Percentiles rank a stretch among this genome's conserved stretches.
phyloP scores from a whole-genome alignment of 2,797 vertebrate genomes.

The Dendrocincla fuliginosa region DNA sequence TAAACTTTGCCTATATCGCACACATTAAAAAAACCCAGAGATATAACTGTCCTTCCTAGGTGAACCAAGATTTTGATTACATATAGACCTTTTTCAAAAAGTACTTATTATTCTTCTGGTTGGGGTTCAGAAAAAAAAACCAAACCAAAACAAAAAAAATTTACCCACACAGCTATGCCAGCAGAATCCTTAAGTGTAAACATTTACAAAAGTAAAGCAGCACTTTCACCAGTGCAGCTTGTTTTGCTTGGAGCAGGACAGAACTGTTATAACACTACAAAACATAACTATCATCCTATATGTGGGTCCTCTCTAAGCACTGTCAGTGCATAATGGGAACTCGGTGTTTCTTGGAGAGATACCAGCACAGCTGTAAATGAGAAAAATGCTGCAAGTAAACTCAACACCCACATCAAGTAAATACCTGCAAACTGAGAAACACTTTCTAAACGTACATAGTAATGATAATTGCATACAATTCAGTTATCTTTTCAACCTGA shows the following conservation, averaged over 20 bases:
- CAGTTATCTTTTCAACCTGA: not conserved
- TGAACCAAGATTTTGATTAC: not conserved
- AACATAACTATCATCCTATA: not conserved
- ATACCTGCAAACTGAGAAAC: not conserved
- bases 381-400: not conserved
- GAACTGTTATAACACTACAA: not conserved
- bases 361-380: not conserved
- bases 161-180: not conserved
- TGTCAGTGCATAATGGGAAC: not conserved
- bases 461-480: not conserved
- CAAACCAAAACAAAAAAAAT: rapidly evolving
- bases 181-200: not conserved
- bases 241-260: not conserved
- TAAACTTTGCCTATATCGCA: not conserved
- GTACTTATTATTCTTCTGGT: not conserved
- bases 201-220: not conserved
- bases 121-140: not conserved
- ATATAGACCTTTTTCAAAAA: not conserved
- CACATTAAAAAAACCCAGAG: not conserved
- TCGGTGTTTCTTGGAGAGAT: not conserved
- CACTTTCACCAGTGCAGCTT: not conserved
- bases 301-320: not conserved
- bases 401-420: not conserved
- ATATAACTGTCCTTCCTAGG: not conserved
- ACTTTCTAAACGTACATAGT: not conserved